Percentiles rank a stretch among this genome's conserved stretches.
Evolutionary conservation across 2,888 invertebrate genomes (phyloP).

Genomic region (Leptopilina syphax): DNA sequence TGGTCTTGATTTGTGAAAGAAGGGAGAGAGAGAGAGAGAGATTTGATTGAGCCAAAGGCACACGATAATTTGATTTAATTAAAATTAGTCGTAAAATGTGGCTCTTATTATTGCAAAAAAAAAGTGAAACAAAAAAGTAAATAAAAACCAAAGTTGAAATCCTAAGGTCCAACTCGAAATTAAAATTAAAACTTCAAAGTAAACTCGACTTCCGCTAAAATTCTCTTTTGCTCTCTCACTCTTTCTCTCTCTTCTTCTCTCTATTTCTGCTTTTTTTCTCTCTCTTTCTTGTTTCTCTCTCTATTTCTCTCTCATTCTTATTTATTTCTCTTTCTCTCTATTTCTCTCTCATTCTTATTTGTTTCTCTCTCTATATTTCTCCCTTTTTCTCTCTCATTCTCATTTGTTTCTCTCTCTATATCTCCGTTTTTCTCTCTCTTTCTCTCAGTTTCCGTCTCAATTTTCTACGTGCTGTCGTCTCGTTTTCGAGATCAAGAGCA

Average conservation of each 20-base stretch:
- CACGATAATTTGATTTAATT: conserved; percentile 33
- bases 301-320: no score
- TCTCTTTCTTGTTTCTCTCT: no score
- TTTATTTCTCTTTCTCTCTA: no score
- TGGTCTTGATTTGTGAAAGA: conserved; percentile 12
- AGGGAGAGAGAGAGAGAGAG: no score
- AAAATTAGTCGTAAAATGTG: conserved; percentile 14
- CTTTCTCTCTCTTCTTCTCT: no score
- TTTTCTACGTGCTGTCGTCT: conserved; percentile 24
- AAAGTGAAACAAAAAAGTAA: not conserved
- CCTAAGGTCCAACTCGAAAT: not conserved
- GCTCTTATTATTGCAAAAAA: conserved; percentile 9
- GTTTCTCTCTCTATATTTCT: no score
- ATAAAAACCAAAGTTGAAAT: not conserved
- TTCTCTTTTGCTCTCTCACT: not conserved
- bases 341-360: no score
- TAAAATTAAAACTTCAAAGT: conserved; percentile 38
- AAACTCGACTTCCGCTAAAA: conserved; percentile 8
- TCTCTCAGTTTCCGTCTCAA: not conserved
- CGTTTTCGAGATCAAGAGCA: conserved; percentile 25
- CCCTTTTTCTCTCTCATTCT: no score
- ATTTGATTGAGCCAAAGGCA: conserved; percentile 16
- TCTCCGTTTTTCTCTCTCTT: no score
- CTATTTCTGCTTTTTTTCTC: no score
- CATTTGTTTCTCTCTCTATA: no score